Conservation (phyloP, 2,888 invertebrate genomes). For the Ormyrus thymus region DNA sequence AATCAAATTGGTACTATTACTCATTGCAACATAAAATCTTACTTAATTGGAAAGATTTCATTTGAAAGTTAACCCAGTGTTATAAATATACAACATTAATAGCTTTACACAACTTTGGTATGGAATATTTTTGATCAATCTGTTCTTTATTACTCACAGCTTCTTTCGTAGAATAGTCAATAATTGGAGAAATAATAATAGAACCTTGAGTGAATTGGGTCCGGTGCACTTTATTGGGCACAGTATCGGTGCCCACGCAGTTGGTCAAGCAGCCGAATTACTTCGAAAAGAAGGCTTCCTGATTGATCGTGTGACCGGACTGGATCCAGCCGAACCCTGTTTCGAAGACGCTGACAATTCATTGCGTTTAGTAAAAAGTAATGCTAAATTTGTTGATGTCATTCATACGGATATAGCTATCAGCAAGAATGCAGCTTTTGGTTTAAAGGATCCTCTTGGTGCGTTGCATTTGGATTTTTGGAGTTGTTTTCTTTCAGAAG, state of each 20-base stretch:
- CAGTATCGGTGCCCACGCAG: conserved; percentile 39
- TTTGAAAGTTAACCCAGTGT: too few relatives aligned
- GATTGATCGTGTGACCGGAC: conserved; percentile 29
- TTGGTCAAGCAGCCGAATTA: conserved; percentile 37
- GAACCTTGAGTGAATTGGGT: not conserved
- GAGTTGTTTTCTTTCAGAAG: conserved; percentile 64
- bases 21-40: too few relatives aligned
- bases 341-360: conserved; percentile 36
- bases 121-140: not conserved
- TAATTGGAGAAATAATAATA: not conserved
- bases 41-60: too few relatives aligned
- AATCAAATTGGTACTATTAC: too few relatives aligned
- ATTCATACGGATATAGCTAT: conserved; percentile 80
- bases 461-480: not conserved
- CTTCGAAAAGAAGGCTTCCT: not conserved
- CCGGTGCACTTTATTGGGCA: conserved; percentile 28
- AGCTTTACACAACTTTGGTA: too few relatives aligned
- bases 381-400: conserved; percentile 80
- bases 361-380: conserved; percentile 76
- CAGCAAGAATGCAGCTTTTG: conserved; percentile 77
- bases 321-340: conserved; percentile 46
- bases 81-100: too few relatives aligned
- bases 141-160: not conserved
- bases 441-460: conserved; percentile 79
- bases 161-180: not conserved